Base-by-base conservation (phyloP, 2,888 invertebrate genomes). In the Glaucopsyche alexis region DNA sequence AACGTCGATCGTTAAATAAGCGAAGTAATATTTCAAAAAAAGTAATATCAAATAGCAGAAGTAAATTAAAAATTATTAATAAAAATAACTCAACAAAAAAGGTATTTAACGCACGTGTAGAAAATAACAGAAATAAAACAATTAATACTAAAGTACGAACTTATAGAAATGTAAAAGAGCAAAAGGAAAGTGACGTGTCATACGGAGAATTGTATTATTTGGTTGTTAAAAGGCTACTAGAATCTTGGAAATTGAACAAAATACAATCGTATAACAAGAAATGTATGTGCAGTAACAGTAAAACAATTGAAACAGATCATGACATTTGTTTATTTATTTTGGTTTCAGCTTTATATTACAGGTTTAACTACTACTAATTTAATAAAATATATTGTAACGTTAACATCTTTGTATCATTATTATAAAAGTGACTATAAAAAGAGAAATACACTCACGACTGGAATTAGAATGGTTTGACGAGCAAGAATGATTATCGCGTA, bases 1-100 rank as follows among this genome's bases (percentile, higher is more conserved):
- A 91, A 81, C 84, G 84, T 67, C 82, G 88, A 42, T 85, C 88
- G 16, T 82, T 91, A 19, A 84, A 89, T 71, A 83, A 83, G 8
- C 7, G 8, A 74, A 80, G 86, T 79, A 81, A 87, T 14, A 16
- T 69, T 79, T 82, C 81, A 69, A 77, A 81, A 73, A 71, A 73
- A 67, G 74, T 75, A 16, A 72, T n/a, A 42, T 29, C 49, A 67
- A 49, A 50, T 52, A 70, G 71, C 78, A 50, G 76, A 77, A 71
- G 74, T 66, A 52, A 74, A 74, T 52, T 60, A 49, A 40, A 42
- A 45, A 13, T 52, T 2, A 45, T 42, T 19, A 29, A 11, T 40
- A 7, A 67, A 45, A 49, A 50, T n/a, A 65, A 72, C 11, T 11
- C 40, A 19, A 65, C 29, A 71, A 13, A 72, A 38, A 67, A 70